Evolutionary conservation across 92 coral and sea anemone species (phyloP), one percentile per base, ranked within the genome.

Genomic region (Porites lobata): DNA sequence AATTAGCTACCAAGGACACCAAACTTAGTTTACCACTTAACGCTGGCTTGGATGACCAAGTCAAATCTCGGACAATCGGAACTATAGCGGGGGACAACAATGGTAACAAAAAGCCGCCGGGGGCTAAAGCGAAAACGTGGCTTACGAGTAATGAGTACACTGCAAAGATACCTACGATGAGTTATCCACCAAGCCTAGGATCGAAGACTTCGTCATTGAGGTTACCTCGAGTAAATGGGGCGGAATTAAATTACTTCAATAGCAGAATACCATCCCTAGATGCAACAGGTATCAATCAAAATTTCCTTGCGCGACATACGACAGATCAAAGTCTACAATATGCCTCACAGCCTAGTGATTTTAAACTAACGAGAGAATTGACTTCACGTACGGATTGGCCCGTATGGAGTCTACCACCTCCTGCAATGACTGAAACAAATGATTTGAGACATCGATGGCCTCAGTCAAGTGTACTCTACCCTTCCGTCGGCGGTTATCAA

Each of bases 261-360:
- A 50, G 69, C 14, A 57, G 51, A 24, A 59, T 57, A 18, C 76
- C 77, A 18, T 70, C 76, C 50, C 38, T 57, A 14, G 86, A 82
- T 19, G 57, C 43, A 7, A 58, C 70, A 70, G 86, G 86, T 32
- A 82, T 82, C 47, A n/a, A 19, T 19, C 86, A 70, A 18, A 54
- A 17, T 6, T 82, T 82, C 22, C 75, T 82, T 4, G 78, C 78
- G n/a, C 78, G 78, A n/a, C 78, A 82, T 50, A 32, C 78, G 12
- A 71, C 69, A 38, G 86, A 82, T 58, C 68, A 9, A 43, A 82
- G 86, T 32, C 86, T 81, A 21, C 77, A 75, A 54, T 14, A 18
- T 7, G 8, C 18, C 56, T 71, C 86, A 13, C 18, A 19, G 8
- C 53, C 78, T n/a, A 18, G 3, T 6, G 77, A 43, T 12, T 53